phyloP scores from a whole-genome alignment of 1,140 invertebrate species.

The Eumeta japonica region DNA sequence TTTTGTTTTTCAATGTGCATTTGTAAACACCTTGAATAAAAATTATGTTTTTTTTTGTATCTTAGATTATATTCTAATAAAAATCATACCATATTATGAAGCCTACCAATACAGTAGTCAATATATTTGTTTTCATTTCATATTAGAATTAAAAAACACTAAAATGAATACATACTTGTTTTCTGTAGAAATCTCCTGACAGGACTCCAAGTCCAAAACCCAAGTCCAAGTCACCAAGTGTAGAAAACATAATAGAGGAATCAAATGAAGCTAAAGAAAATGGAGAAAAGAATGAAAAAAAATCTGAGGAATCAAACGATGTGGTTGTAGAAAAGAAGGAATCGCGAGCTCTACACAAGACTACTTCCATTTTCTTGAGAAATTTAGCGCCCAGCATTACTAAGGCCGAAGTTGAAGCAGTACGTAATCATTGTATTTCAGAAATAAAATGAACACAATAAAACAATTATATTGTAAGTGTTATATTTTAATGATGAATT shows the following conservation, averaged over 20 bases:
- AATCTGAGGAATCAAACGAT: slow-evolving; percentile 33
- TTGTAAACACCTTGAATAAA: no score
- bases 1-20: no score
- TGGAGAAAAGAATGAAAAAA: slow-evolving; percentile 49
- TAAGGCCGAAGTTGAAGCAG: slow-evolving; percentile 94
- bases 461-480: slow-evolving; percentile 1
- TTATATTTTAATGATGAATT: neutral
- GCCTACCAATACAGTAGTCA: no score
- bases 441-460: no score
- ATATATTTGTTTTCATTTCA: no score
- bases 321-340: slow-evolving; percentile 58
- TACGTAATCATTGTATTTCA: slow-evolving; percentile 59
- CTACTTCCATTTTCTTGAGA: slow-evolving; percentile 93
- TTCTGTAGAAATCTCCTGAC: slow-evolving; percentile 25
- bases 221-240: slow-evolving; percentile 33
- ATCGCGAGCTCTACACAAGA: slow-evolving; percentile 81
- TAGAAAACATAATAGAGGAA: slow-evolving; percentile 22
- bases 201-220: slow-evolving; percentile 37
- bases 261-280: slow-evolving; percentile 39
- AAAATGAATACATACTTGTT: no score
- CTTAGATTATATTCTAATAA: no score
- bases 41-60: no score
- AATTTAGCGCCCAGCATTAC: slow-evolving; percentile 95
- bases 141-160: no score
- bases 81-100: no score